phyloP scores from a whole-genome alignment of 2,113 vertebrate species.

The Psettodes erumei region DNA sequence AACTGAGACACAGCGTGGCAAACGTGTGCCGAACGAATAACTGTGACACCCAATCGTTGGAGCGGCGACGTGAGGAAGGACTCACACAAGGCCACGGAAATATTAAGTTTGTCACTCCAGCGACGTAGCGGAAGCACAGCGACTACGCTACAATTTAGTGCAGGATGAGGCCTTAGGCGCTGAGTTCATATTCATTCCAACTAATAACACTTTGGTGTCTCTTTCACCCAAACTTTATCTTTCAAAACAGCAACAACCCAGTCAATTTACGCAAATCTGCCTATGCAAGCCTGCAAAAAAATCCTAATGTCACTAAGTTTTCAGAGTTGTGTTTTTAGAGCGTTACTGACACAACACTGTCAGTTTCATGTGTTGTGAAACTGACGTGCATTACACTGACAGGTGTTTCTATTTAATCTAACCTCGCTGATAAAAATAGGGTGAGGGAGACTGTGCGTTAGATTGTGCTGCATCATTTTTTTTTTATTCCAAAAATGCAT shows the following conservation, averaged over 20 bases:
- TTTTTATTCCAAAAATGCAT: slow-evolving; percentile 12
- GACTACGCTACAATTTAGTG: not conserved
- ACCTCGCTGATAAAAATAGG: too few relatives aligned
- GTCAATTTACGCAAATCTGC: not conserved
- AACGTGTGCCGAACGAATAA: not conserved
- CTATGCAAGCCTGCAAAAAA: not conserved
- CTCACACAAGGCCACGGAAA: not conserved
- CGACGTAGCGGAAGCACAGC: not conserved
- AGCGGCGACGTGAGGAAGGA: not conserved
- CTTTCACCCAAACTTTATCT: too few relatives aligned
- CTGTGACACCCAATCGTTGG: not conserved
- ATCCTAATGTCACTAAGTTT: not conserved
- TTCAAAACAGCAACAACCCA: not conserved
- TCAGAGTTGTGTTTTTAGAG: not conserved
- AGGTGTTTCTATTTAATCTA: not conserved
- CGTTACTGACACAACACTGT: not conserved
- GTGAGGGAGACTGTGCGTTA: too few relatives aligned
- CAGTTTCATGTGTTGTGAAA: too few relatives aligned
- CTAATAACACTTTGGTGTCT: not conserved
- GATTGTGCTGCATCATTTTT: not conserved
- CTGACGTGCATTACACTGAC: not conserved
- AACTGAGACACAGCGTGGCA: too few relatives aligned
- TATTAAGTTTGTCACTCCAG: not conserved
- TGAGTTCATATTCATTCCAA: slow-evolving; percentile 2
- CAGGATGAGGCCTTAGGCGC: not conserved